Evolutionary conservation across 64 coral and sea anemone species (phyloP).

Genomic region (Actinia tenebrosa): DNA sequence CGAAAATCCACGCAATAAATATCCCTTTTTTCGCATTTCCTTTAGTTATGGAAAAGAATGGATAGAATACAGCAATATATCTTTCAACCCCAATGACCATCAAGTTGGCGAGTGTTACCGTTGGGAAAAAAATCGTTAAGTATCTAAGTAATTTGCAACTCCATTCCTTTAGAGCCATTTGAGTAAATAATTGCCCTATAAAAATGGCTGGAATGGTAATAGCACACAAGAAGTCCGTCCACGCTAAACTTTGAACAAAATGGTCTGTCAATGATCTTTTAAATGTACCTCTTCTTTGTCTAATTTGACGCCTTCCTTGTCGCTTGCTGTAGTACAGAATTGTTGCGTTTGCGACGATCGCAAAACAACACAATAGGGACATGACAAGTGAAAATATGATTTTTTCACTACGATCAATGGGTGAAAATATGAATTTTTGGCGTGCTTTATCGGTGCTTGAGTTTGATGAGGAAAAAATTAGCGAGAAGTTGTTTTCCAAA

Average conservation of each 20-base stretch:
- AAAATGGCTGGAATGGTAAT: neutral
- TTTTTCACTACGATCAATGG: neutral
- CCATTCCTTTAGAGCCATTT: neutral
- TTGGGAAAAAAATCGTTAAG: neutral
- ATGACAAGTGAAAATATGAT: neutral
- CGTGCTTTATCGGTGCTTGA: neutral
- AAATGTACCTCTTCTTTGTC: neutral
- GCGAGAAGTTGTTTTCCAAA: neutral
- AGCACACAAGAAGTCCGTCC: neutral
- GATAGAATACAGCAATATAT: neutral
- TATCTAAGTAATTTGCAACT: neutral
- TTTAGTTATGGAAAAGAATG: neutral
- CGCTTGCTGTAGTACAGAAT: neutral
- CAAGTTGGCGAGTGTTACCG: neutral
- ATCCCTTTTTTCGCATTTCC: neutral
- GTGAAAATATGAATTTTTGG: neutral
- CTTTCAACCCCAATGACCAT: neutral
- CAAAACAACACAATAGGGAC: neutral
- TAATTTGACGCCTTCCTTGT: neutral
- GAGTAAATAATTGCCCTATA: neutral
- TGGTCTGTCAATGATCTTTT: neutral
- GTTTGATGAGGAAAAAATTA: neutral
- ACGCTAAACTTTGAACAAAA: neutral
- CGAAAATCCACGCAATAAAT: neutral
- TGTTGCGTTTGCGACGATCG: neutral